A percentile compares a stretch with the other conserved stretches of the same genome.
Evolutionary conservation across 2,113 vertebrate species (phyloP).

Genomic region (Edolisoma coerulescens): DNA sequence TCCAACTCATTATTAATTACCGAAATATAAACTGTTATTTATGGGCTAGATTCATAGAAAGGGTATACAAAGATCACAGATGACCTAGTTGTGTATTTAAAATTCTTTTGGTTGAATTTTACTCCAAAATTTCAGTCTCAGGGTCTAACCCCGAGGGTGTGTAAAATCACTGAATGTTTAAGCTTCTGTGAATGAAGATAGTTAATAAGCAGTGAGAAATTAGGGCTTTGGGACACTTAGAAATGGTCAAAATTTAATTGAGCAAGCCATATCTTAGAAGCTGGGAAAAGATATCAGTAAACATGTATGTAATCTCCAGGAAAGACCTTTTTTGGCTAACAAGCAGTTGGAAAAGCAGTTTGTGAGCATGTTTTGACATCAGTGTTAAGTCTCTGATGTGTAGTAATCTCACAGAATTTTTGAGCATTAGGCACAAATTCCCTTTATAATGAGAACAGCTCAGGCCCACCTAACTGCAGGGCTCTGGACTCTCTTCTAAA

Average conservation of each 20-base stretch:
- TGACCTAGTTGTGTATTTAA: neutral
- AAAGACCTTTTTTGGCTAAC: neutral
- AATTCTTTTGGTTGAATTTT: neutral
- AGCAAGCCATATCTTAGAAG: neutral
- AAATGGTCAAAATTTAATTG: neutral
- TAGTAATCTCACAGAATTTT: neutral
- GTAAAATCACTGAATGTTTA: neutral
- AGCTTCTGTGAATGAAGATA: neutral
- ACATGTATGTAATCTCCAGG: neutral
- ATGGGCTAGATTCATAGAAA: neutral
- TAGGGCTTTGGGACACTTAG: neutral
- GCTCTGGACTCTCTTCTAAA: neutral
- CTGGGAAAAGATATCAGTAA: neutral
- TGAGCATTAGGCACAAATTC: neutral
- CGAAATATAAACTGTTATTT: neutral
- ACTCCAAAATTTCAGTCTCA: neutral
- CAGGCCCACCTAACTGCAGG: neutral
- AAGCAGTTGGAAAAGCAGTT: neutral
- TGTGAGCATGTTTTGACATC: neutral
- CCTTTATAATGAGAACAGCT: neutral
- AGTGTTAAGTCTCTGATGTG: neutral
- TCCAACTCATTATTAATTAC: neutral
- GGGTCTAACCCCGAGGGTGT: neutral
- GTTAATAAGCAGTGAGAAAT: rapidly evolving
- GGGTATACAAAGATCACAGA: neutral